Evolutionary conservation across 2,113 vertebrate species (phyloP), one percentile per base, ranked within the genome.

Genomic region (Pipra filicauda): DNA sequence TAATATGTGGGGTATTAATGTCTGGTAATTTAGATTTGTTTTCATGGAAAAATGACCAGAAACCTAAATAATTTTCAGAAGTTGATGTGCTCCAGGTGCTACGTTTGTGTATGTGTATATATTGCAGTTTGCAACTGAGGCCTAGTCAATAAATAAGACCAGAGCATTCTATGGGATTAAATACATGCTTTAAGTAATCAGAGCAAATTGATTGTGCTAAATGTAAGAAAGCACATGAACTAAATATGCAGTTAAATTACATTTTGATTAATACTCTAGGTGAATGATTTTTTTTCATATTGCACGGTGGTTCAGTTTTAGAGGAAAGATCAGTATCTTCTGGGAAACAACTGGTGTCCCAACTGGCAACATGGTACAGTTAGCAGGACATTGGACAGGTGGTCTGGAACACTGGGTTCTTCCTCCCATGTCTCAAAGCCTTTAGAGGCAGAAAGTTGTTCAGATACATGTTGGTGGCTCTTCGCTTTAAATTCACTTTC

Each of bases 31-130:
- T 51, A 37, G 3, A 64, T 73, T 85, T 93, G 8, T 33, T 88
- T 77, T 70, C 46, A 26, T 18, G n/a, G 26, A 59, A 82, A 70
- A 82, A 64, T 67, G 6, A 62, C 12, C 28, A 64, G 86, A 58
- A 88, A 58, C 8, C 12, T 30, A 0, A 24, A 8, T 7, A 24
- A 24, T 78, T 67, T 37, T 69, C 15, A 54, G 21, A 77, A 3
- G 2, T 76, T 44, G 48, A 58, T 76, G 57, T 87, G 67, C 67
- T 79, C 11, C 43, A 48, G 75, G 31, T 64, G 18, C 37, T 55
- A 1, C 27, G 1, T 39, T 0, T 73, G 14, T 26, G 1, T 55
- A 4, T 48, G 6, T 5, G 1, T 76, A 20, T n/a, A 17, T 54
- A 59, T 35, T 61, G 24, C 49, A 59, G 35, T 70, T 78, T 46